A percentile compares a stretch with the other conserved stretches of the same genome.
These are phyloP conservation scores for Poecilobothrus nobilitatus DNA, from an alignment of 2,888 invertebrate genomes.

Conservation along the genomic window DNA sequence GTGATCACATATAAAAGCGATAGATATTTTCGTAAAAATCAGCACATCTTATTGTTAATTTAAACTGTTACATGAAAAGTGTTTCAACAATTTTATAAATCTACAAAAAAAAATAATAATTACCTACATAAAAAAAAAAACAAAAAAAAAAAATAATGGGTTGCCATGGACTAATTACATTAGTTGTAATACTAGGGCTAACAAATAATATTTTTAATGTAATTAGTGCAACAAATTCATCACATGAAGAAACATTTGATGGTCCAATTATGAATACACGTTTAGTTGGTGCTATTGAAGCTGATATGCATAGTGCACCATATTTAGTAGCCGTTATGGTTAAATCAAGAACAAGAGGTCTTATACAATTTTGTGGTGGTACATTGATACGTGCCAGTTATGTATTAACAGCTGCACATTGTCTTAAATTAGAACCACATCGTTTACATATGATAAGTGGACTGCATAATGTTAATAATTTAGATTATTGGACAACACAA, in stretches of 20 bases:
- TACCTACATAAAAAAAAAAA: no score
- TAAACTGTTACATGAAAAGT: no score
- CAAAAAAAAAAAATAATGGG: no score
- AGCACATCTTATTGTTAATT: no score
- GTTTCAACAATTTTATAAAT: no score
- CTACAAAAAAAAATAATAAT: no score
- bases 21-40: no score
- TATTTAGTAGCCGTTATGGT: slow-evolving; percentile 17
- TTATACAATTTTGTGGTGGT: slow-evolving; percentile 20
- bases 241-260: background rate
- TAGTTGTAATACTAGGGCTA: no score
- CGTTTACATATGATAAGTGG: slow-evolving; percentile 18
- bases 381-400: slow-evolving; percentile 20
- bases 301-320: slow-evolving; percentile 17
- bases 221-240: background rate
- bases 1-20: no score
- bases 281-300: slow-evolving; percentile 20
- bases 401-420: slow-evolving; percentile 24
- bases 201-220: background rate
- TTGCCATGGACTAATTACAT: no score
- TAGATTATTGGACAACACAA: slow-evolving; percentile 14
- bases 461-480: slow-evolving; percentile 12
- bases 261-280: background rate
- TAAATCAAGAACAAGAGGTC: slow-evolving; percentile 7
- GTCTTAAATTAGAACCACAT: slow-evolving; percentile 16